Evolutionary conservation across 2,797 vertebrate genomes (phyloP), one percentile per base, ranked within the genome.

Genomic region (Lagodon rhomboides): DNA sequence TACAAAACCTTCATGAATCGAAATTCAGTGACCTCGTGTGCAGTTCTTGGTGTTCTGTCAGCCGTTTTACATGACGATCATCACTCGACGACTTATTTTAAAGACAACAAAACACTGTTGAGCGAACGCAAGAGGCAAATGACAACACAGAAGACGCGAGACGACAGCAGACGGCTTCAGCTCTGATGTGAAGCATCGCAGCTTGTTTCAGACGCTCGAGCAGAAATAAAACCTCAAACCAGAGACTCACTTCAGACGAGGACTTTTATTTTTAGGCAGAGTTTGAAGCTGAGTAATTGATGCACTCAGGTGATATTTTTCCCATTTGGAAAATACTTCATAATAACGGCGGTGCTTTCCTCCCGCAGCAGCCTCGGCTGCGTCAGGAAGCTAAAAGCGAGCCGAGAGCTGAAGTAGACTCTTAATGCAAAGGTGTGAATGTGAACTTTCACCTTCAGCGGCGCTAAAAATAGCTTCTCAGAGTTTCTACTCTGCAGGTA

Each of bases 341-440:
- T 17, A 22, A 41, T 53, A 47, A 50, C 13, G 51, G 10, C 34
- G 0, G 51, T 20, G 13, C 18, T 44, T 44, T 44, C 15, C 9
- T 7, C 43, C 43, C 4, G 12, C 12, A 13, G 49, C 15, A 23
- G 20, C 27, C 59, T 27, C 34, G 3, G 50, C 12, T 13, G 8
- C 30, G 25, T 44, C 13, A 58, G 25, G 47, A 8, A 34, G 34
- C 25, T 16, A 41, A 3, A 63, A 63, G 12, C 10, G 4, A 66
- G 44, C 59, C 34, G 30, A 44, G 53, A 64, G 53, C 58, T 56
- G 64, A 56, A 12, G 30, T 17, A 23, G 56, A 6, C 25, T 4
- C 43, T 61, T 25, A 47, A 50, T 38, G 55, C 67, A 50, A 18
- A 51, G 20, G 18, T 43, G 23, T 60, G 53, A 66, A 78, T 60